Percentiles rank a stretch among this genome's conserved stretches.
phyloP scores from a whole-genome alignment of 2,888 invertebrate species.

The Villa cingulata region DNA sequence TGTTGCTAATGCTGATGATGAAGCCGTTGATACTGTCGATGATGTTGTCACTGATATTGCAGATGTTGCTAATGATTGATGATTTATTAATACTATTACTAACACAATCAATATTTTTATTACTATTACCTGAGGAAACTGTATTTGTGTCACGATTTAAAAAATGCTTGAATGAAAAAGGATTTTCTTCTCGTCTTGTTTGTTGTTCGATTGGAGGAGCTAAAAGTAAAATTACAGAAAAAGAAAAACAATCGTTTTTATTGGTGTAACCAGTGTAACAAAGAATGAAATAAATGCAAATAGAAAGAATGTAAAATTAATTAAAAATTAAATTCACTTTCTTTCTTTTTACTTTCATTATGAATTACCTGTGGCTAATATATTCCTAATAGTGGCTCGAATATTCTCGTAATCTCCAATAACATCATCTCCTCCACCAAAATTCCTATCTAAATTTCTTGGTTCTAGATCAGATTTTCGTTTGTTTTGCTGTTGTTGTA shows the following conservation, averaged over 20 bases:
- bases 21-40: slow-evolving; percentile 5
- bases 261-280: no score
- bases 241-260: no score
- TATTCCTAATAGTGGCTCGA: background rate
- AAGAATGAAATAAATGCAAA: background rate
- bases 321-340: background rate
- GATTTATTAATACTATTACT: background rate
- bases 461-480: no score
- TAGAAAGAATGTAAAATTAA: background rate
- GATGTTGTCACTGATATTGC: slow-evolving; percentile 3
- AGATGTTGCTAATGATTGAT: slow-evolving; percentile 7
- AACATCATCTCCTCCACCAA: background rate
- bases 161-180: slow-evolving; percentile 78
- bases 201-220: slow-evolving; percentile 8
- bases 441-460: background rate
- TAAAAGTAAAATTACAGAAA: background rate
- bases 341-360: no score
- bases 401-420: slow-evolving; percentile 4
- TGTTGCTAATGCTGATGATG: background rate
- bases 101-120: slow-evolving; percentile 8
- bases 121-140: slow-evolving; percentile 5
- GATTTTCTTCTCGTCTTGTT: slow-evolving; percentile 47
- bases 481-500: background rate
- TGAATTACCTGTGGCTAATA: background rate
- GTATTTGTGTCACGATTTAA: slow-evolving; percentile 45